Conservation (phyloP, 1,140 invertebrate genomes). For the Meloidogyne chitwoodi region DNA sequence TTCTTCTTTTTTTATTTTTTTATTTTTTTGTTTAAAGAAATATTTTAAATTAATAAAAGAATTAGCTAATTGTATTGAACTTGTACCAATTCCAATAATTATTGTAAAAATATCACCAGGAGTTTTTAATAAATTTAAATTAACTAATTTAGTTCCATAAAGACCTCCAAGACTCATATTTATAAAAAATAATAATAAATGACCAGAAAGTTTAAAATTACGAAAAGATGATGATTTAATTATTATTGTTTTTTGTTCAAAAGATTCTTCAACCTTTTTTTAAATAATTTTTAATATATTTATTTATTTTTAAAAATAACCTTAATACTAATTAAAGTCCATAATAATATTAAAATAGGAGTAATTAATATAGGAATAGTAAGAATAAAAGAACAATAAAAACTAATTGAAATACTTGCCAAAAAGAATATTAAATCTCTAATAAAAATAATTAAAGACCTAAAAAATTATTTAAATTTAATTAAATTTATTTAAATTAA, state of each 20-base stretch:
- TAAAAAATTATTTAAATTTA: not conserved
- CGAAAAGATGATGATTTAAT: not conserved
- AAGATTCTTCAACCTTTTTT: not conserved
- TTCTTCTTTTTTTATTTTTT: not conserved
- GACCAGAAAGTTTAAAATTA: constrained; percentile 15
- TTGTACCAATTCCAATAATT: constrained; percentile 24
- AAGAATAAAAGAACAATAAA: not conserved
- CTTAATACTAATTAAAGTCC: constrained; percentile 20
- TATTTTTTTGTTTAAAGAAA: not conserved
- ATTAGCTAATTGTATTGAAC: constrained; percentile 22
- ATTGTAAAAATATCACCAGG: constrained; percentile 23
- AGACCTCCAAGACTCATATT: constrained; percentile 22
- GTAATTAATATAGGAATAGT: constrained; percentile 11
- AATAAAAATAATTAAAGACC: constrained; percentile 10
- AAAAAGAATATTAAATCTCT: constrained; percentile 8
- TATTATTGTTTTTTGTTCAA: constrained; percentile 17
- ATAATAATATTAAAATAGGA: constrained; percentile 11
- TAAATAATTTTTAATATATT: no score
- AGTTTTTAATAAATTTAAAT: constrained; percentile 10
- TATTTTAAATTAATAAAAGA: not conserved
- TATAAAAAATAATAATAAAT: constrained; percentile 17
- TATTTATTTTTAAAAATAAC: no score
- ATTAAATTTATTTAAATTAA: not conserved
- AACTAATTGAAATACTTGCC: constrained; percentile 4
- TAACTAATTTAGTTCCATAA: constrained; percentile 21